Evolutionary conservation across 1,140 invertebrate genomes (phyloP).

Genomic region (Steinernema feltiae): DNA sequence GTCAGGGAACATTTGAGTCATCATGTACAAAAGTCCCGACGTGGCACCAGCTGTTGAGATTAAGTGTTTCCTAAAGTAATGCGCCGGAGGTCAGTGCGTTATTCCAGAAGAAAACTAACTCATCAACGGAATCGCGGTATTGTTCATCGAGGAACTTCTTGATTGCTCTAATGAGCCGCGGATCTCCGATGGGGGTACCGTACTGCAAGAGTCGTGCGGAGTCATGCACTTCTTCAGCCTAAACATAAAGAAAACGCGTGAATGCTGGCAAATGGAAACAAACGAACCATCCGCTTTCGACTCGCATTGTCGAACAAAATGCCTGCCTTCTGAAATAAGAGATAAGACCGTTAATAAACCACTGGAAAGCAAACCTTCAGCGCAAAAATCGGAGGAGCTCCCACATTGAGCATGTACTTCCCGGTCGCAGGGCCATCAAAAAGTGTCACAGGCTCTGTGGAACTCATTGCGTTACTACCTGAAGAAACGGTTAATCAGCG

Average conservation of each 20-base stretch:
- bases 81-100: too few species aligned
- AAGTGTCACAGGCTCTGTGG: conserved; percentile 20
- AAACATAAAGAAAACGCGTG: background rate
- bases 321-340: background rate
- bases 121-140: conserved; percentile 56
- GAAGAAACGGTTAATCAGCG: too few species aligned
- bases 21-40: conserved; percentile 64
- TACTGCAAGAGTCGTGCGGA: conserved; percentile 30
- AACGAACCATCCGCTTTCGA: background rate
- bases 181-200: conserved; percentile 29
- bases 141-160: conserved; percentile 56
- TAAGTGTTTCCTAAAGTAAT: conserved; percentile 62
- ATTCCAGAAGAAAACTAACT: conserved; percentile 39
- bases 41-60: conserved; percentile 67
- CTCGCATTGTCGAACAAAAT: background rate
- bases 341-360: too few species aligned
- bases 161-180: conserved; percentile 26
- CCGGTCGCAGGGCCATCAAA: conserved; percentile 18
- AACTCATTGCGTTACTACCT: too few species aligned
- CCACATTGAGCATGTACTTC: conserved; percentile 27
- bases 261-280: background rate
- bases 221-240: background rate
- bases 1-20: conserved; percentile 64
- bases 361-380: conserved; percentile 21
- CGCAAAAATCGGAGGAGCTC: conserved; percentile 21